Evolutionary conservation across 2,113 vertebrate species (phyloP).

Genomic region (Pangasianodon hypophthalmus): DNA sequence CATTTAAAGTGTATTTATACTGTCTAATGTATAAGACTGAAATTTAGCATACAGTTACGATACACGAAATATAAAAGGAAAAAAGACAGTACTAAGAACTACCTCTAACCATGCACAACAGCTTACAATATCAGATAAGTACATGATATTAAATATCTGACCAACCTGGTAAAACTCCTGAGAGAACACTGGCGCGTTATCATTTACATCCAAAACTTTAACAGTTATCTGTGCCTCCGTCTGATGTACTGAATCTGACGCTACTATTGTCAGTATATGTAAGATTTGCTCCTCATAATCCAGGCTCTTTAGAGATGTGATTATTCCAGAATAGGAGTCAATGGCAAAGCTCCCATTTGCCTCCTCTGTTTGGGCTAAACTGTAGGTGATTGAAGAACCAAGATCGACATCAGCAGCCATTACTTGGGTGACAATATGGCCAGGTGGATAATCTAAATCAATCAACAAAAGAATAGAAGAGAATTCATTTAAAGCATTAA

Average conservation of each 20-base stretch:
- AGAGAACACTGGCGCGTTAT: slow-evolving; percentile 86
- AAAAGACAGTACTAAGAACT: not conserved
- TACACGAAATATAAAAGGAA: not conserved
- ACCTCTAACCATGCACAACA: not conserved
- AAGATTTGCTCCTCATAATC: slow-evolving; percentile 82
- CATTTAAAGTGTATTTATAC: not conserved
- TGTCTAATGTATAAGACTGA: not conserved
- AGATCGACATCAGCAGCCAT: slow-evolving; percentile 83
- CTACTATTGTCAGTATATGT: slow-evolving; percentile 71
- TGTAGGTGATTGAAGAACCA: slow-evolving; percentile 80
- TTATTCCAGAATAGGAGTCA: slow-evolving; percentile 75
- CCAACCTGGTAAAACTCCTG: slow-evolving; percentile 81
- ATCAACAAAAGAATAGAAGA: slow-evolving; percentile 41
- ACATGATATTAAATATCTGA: not conserved
- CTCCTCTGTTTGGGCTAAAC: slow-evolving; percentile 72
- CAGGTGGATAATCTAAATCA: slow-evolving; percentile 78
- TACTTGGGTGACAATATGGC: slow-evolving; percentile 79
- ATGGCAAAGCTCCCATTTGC: slow-evolving; percentile 79
- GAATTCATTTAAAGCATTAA: not conserved
- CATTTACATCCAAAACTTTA: slow-evolving; percentile 84
- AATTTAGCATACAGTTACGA: not conserved
- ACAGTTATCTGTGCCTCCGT: slow-evolving; percentile 76
- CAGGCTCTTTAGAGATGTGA: slow-evolving; percentile 75
- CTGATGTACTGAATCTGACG: slow-evolving; percentile 83
- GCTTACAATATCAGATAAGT: not conserved